Evolutionary conservation across 37 sponge, comb jelly and placozoan species (phyloP).

Genomic region (Oscarella lobularis): DNA sequence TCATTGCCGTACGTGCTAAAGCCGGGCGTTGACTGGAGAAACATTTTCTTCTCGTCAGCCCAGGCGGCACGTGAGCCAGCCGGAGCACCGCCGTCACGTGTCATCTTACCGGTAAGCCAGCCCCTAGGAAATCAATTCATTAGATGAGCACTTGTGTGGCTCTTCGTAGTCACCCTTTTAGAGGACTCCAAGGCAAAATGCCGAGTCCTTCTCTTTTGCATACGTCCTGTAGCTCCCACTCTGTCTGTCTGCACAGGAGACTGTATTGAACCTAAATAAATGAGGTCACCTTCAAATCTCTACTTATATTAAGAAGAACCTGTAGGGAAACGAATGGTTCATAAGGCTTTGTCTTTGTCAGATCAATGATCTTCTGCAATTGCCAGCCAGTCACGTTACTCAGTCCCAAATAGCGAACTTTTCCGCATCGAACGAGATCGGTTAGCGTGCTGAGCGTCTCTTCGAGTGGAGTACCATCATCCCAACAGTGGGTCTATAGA

Average conservation of each 20-base stretch:
- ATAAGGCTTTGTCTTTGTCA: conserved; percentile 17
- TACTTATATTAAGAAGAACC: conserved; percentile 5
- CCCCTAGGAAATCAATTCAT: neutral
- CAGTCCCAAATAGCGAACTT: conserved; percentile 74
- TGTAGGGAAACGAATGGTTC: conserved; percentile 50
- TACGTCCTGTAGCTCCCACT: conserved; percentile 82
- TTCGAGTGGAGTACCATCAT: conserved; percentile 76
- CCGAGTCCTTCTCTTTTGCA: conserved; percentile 73
- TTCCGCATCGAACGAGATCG: conserved; percentile 62
- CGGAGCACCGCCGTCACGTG: neutral
- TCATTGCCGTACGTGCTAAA: conserved; percentile 30
- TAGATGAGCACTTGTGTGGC: neutral
- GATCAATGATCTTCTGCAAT: conserved; percentile 73
- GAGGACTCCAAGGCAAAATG: conserved; percentile 86
- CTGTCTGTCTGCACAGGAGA: conserved; percentile 70
- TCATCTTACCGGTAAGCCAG: neutral
- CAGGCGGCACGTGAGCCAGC: neutral
- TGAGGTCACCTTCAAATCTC: neutral
- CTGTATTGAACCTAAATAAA: conserved; percentile 73
- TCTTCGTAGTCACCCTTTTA: conserved; percentile 42
- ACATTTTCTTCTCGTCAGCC: neutral
- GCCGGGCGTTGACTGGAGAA: conserved; percentile 59
- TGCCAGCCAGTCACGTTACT: conserved; percentile 93
- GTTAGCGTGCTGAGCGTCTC: conserved; percentile 70
- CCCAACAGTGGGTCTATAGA: conserved; percentile 76